Conservation (phyloP, 1,140 invertebrate species). For the Pogonomyrmex californicus region DNA sequence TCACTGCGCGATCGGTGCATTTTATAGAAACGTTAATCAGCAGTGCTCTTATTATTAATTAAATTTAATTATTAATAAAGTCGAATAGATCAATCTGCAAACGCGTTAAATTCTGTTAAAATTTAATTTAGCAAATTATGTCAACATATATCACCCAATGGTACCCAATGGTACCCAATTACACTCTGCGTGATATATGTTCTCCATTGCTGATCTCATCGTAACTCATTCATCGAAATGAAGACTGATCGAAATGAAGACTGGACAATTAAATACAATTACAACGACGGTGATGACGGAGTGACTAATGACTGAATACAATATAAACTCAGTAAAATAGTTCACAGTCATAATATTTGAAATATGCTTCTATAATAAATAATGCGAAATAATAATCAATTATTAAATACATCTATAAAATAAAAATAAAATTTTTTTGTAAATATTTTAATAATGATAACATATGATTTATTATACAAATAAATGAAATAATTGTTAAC, state of each 20-base stretch:
- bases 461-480: neutral
- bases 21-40: neutral
- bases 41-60: neutral
- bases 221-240: conserved; percentile 55
- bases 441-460: conserved; percentile 23
- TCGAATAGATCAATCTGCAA: neutral
- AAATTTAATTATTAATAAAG: neutral
- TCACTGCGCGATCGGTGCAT: neutral
- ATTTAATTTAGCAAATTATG: conserved; percentile 8
- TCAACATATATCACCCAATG: neutral
- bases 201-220: conserved; percentile 45
- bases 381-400: neutral
- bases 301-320: conserved; percentile 66
- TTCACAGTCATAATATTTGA: conserved; percentile 8
- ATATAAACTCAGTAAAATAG: conserved; percentile 52
- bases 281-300: conserved; percentile 49
- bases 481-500: neutral
- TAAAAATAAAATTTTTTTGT: neutral
- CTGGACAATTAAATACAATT: conserved; percentile 72
- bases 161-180: neutral
- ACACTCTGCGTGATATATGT: conserved; percentile 27
- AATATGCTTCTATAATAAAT: neutral
- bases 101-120: conserved; percentile 22
- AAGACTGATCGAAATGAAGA: conserved; percentile 57
- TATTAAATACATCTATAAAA: conserved; percentile 12